A percentile compares a stretch with the other conserved stretches of the same genome.
Conservation (phyloP, 2,113 vertebrate genomes). For the Austrofundulus limnaeus region DNA sequence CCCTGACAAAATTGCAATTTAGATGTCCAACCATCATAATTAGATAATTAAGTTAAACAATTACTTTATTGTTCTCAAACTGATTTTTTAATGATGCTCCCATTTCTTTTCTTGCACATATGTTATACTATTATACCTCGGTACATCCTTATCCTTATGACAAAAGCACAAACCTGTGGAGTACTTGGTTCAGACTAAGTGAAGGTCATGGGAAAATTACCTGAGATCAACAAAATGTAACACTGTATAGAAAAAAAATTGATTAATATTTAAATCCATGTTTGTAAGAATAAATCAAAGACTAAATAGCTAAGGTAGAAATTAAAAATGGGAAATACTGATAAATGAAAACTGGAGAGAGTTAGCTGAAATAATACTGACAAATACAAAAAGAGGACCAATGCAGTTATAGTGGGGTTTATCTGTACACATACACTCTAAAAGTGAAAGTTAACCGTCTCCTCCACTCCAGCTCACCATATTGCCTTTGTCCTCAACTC, state of each 20-base stretch:
- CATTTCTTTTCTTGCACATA: neutral
- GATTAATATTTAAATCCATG: no score
- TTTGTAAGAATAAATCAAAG: neutral
- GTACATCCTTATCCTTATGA: neutral
- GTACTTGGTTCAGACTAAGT: neutral
- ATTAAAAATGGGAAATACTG: neutral
- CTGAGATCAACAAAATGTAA: neutral
- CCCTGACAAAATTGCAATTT: neutral
- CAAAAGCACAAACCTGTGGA: neutral
- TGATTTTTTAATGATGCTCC: neutral
- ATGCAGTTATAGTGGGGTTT: conserved; percentile 16
- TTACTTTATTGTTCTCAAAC: neutral
- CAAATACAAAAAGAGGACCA: conserved; percentile 29
- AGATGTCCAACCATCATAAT: neutral
- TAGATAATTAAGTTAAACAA: neutral
- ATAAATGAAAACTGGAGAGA: neutral
- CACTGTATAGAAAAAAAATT: no score
- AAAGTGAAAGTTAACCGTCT: conserved; percentile 38
- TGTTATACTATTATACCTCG: neutral
- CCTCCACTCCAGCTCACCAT: conserved; percentile 30
- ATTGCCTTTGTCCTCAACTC: conserved; percentile 36
- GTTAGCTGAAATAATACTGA: conserved; percentile 20
- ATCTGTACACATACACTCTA: conserved; percentile 32
- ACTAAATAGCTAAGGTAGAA: neutral
- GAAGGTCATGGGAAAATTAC: neutral